Conservation (phyloP, 2,797 vertebrate genomes). For the Poliocrania exsul region DNA sequence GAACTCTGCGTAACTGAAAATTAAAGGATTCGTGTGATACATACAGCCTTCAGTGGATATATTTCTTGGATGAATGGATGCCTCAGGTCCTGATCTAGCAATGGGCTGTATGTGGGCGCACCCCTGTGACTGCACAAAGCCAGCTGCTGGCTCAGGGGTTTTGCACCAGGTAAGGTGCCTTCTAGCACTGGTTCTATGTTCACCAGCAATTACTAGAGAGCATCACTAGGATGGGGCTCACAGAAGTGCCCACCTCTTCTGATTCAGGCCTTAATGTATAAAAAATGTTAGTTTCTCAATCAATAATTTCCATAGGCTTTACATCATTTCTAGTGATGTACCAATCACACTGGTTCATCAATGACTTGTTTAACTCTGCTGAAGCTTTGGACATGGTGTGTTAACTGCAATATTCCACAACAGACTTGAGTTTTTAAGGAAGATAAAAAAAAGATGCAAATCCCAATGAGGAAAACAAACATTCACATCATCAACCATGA, state of each 20-base stretch:
- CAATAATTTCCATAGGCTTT: slow-evolving; percentile 1
- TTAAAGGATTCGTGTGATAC: neutral
- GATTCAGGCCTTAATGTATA: neutral
- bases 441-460: neutral
- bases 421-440: neutral
- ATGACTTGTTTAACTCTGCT: neutral
- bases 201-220: neutral
- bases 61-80: neutral
- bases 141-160: neutral
- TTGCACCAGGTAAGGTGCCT: neutral
- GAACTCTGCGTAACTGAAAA: neutral
- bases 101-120: neutral
- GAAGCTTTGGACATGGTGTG: fast-evolving
- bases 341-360: neutral
- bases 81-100: neutral
- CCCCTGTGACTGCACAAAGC: neutral
- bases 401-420: fast-evolving
- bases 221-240: neutral
- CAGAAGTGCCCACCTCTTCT: neutral
- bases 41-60: neutral
- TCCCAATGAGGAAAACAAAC: neutral
- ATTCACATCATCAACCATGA: neutral
- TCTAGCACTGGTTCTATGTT: neutral
- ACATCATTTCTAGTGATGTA: neutral
- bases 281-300: neutral